Evolutionary conservation across 1,140 invertebrate genomes (phyloP).

Genomic region (Cydia pomonella): DNA sequence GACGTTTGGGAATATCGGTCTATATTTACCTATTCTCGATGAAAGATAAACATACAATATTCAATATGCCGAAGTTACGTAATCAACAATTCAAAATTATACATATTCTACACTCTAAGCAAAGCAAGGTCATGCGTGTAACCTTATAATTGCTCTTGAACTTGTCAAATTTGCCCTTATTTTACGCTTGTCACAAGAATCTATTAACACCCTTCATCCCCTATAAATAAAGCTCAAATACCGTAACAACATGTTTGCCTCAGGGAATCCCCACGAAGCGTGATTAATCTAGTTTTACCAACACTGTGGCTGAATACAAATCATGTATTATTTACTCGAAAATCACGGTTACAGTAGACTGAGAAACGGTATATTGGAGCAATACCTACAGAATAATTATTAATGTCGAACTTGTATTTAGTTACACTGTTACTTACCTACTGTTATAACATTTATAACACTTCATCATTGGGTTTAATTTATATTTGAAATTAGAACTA

Average conservation of each 20-base stretch:
- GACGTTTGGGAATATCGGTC: too few species aligned
- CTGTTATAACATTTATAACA: background rate
- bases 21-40: too few species aligned
- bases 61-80: background rate
- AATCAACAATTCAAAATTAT: background rate
- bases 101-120: background rate
- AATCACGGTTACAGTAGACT: background rate
- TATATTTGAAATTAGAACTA: too few species aligned
- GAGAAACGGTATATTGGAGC: background rate
- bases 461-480: background rate
- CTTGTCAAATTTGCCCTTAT: background rate
- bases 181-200: background rate
- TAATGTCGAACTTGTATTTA: background rate
- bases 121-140: too few species aligned
- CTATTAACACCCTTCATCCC: background rate
- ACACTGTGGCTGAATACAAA: conserved; percentile 6
- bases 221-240: background rate
- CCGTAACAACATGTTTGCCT: background rate
- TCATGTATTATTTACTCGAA: background rate
- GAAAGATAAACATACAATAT: too few species aligned
- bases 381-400: background rate
- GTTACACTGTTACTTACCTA: background rate
- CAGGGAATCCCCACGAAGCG: background rate
- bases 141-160: background rate
- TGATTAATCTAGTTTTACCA: background rate